Evolutionary conservation across 2,888 invertebrate species (phyloP), one percentile per base, ranked within the genome.

Genomic region (Stenurella melanura): DNA sequence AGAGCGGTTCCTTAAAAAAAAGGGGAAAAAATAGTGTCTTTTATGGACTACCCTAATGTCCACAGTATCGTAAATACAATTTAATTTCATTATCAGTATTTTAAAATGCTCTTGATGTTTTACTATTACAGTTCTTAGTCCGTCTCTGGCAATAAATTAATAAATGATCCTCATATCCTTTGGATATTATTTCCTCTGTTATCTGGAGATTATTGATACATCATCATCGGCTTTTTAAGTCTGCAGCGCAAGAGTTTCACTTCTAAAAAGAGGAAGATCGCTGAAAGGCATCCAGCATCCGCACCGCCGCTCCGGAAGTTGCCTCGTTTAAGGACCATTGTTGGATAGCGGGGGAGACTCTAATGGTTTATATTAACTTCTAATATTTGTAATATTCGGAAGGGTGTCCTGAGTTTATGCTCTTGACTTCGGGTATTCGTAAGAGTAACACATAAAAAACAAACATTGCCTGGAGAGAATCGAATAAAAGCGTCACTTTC

Each of bases 351-450:
- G 77, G 84, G 82, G 81, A 71, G 73, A 79, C 54, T 78, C 80
- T 86, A 85, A 86, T 85, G 85, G 85, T 79, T 84, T 83, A 86
- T 86, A 86, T 87, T 86, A 85, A 86, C 83, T 85, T 83, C 77
- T 82, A 84, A 85, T 85, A 85, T 84, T 68, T 42, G 63, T n/a
- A 34, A 58, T 38, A 70, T 70, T 60, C 34, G n/a, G 42, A 42
- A 38, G 70, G 70, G 70, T 60, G 60, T 18, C 21, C n/a, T 61
- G 50, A 63, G 72, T 54, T 50, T 38, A 61, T 54, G 61, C 50
- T 42, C 21, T 38, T n/a, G 60, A 42, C 19, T 38, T 18, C 38
- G 34, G 30, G 11, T 34, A 57, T 57, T 30, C 11, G 38, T 42
- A 38, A 42, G 15, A 66, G 50, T 19, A 15, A 66, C 7, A 34